Conservation (phyloP, 2,113 vertebrate species). For the Athene cunicularia region DNA sequence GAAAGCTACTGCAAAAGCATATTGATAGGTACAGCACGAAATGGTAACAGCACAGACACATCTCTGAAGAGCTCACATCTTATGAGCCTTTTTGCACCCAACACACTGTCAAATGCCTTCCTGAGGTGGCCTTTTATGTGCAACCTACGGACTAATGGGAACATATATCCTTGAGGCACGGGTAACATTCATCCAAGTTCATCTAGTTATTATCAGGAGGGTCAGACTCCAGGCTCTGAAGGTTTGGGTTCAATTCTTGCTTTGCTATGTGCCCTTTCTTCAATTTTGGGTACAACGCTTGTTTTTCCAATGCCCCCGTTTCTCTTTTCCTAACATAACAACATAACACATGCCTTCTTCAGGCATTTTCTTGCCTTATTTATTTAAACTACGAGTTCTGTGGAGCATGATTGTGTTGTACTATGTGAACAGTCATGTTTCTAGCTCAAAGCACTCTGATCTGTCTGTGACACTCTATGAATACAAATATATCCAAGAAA, state of each 20-base stretch:
- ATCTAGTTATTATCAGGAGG: neutral
- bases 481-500: neutral
- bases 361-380: neutral
- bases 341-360: neutral
- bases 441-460: neutral
- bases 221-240: neutral
- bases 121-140: neutral
- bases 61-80: neutral
- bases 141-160: neutral
- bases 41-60: neutral
- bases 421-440: neutral
- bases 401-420: neutral
- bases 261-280: neutral
- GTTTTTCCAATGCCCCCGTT: neutral
- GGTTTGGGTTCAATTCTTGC: neutral
- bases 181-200: neutral
- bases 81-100: neutral
- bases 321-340: neutral
- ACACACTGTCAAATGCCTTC: neutral
- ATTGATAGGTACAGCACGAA: neutral
- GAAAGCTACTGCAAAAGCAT: neutral
- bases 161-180: neutral
- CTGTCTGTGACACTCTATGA: neutral
- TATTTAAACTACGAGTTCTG: neutral
- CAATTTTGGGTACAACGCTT: neutral